A percentile compares a stretch with the other conserved stretches of the same genome.
Evolutionary conservation across 1,140 invertebrate genomes (phyloP).

Genomic region (Littorina saxatilis): DNA sequence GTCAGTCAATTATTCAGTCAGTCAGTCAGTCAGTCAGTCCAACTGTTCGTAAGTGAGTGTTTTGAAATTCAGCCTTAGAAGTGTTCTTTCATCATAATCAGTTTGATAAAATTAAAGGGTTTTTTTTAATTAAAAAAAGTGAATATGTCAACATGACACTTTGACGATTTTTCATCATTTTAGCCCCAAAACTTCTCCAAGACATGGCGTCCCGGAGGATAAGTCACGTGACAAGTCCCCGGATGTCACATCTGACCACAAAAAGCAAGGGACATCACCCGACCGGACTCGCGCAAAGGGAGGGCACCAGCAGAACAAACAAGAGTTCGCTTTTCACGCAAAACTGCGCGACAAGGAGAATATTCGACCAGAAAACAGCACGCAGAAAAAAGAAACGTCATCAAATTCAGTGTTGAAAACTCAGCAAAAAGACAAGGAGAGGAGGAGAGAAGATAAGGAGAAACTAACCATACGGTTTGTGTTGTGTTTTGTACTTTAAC

Average conservation of each 20-base stretch:
- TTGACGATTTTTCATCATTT: neutral
- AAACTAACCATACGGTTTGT: slow-evolving; percentile 9
- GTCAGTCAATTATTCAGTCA: no score
- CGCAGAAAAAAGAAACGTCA: neutral
- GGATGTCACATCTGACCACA: neutral
- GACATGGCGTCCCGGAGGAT: neutral
- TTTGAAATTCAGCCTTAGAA: no score
- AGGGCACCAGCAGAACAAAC: neutral
- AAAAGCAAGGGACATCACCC: neutral
- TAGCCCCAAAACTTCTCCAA: neutral
- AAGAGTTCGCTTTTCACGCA: neutral
- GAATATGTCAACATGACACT: no score
- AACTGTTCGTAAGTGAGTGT: no score
- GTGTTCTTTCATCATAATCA: no score
- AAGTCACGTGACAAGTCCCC: neutral
- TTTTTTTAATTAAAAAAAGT: no score
- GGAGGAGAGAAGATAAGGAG: neutral
- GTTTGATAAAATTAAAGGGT: no score
- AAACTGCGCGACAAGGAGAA: neutral
- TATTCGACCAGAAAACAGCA: neutral
- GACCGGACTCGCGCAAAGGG: neutral
- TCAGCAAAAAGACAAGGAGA: neutral
- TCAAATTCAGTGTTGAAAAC: neutral
- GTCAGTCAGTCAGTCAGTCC: no score
- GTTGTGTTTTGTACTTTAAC: neutral